These are phyloP conservation scores for Huso huso DNA, from an alignment of 2,797 vertebrate species.

Conservation along the genomic window DNA sequence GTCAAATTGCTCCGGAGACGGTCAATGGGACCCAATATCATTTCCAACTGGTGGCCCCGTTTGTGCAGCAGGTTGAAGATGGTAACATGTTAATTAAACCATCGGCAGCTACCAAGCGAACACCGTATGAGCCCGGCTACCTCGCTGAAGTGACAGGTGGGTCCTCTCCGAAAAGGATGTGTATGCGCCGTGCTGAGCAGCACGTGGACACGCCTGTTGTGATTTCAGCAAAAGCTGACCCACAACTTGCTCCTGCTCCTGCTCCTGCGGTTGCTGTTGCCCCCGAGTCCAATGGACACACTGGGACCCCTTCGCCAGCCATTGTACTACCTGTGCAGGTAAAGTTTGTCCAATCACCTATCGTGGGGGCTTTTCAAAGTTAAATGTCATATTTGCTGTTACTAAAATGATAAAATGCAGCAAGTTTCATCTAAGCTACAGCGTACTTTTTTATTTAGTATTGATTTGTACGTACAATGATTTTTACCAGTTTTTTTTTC, in stretches of 20 bases:
- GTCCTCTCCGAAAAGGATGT: constrained; percentile 76
- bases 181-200: constrained; percentile 68
- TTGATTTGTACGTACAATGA: too few species aligned
- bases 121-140: constrained; percentile 50
- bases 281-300: constrained; percentile 78
- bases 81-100: constrained; percentile 47
- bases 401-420: too few species aligned
- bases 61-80: constrained; percentile 45
- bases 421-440: too few species aligned
- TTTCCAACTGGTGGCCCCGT: constrained; percentile 56
- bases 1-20: constrained; percentile 53
- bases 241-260: constrained; percentile 55
- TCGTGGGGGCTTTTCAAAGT: too few species aligned
- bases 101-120: constrained; percentile 55
- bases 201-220: constrained; percentile 70
- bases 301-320: constrained; percentile 67
- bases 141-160: constrained; percentile 49
- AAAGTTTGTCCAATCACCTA: constrained; percentile 32
- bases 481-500: too few species aligned
- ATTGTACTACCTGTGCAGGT: constrained; percentile 82
- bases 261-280: constrained; percentile 30
- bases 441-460: too few species aligned
- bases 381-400: neutral
- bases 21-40: constrained; percentile 50
- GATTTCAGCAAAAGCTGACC: constrained; percentile 77